Percentiles rank a stretch among this genome's conserved stretches.
Evolutionary conservation across 92 coral and sea anemone species (phyloP).

Genomic region (Actinostola sp.): DNA sequence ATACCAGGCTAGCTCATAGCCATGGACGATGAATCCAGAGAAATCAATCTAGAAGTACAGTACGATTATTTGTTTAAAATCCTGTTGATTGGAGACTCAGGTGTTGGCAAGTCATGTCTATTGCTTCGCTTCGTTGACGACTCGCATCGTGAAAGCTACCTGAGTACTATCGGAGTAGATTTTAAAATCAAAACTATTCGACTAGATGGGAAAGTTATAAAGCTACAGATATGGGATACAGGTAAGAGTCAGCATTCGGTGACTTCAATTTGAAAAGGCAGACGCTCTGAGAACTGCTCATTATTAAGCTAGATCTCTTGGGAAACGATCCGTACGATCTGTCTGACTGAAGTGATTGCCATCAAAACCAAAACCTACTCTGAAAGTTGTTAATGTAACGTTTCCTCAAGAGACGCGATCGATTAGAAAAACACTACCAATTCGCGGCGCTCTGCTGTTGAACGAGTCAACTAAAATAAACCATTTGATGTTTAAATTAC

Average conservation of each 20-base stretch:
- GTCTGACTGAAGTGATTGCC: not conserved
- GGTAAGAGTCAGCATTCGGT: slow-evolving; percentile 50
- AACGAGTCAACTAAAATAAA: too few species aligned
- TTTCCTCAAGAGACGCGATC: not conserved
- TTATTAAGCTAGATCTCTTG: too few species aligned
- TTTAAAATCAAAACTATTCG: slow-evolving; percentile 88
- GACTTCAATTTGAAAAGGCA: not conserved
- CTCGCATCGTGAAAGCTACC: slow-evolving; percentile 79
- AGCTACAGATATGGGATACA: slow-evolving; percentile 97
- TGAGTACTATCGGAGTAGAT: slow-evolving; percentile 94
- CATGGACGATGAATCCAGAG: slow-evolving; percentile 52
- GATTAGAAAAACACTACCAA: not conserved
- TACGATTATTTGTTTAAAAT: slow-evolving; percentile 92
- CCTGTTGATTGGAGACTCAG: slow-evolving; percentile 92
- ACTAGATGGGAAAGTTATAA: slow-evolving; percentile 80
- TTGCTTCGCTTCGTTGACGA: slow-evolving; percentile 88
- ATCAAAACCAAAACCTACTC: not conserved
- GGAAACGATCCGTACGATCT: too few species aligned
- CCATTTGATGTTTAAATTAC: too few species aligned
- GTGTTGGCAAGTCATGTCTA: slow-evolving; percentile 94
- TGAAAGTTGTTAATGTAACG: not conserved
- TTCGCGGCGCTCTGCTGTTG: not conserved
- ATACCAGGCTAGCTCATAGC: not conserved
- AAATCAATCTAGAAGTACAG: slow-evolving; percentile 57
- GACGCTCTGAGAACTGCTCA: too few species aligned